Evolutionary conservation across 2,113 vertebrate genomes (phyloP).

Genomic region (Brachyistius frenatus): DNA sequence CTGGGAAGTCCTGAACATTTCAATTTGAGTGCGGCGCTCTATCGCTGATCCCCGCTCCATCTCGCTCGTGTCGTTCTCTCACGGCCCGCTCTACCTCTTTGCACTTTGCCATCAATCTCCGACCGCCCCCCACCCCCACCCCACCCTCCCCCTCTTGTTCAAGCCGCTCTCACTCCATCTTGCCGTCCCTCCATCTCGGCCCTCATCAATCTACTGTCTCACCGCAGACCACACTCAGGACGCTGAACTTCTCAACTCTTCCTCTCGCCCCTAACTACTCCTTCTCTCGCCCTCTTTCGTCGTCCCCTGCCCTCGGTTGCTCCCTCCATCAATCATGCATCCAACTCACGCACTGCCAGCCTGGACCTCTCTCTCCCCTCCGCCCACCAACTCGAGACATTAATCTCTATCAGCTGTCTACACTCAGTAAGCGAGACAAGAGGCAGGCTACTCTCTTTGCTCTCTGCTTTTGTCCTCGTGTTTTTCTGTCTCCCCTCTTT

Average conservation of each 20-base stretch:
- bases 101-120: constrained; percentile 63
- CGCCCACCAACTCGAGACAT: constrained; percentile 72
- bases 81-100: constrained; percentile 31
- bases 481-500: constrained; percentile 41
- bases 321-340: constrained; percentile 73
- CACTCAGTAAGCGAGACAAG: constrained; percentile 64
- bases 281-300: constrained; percentile 35
- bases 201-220: constrained; percentile 61
- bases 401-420: constrained; percentile 79
- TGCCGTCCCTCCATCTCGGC: constrained; percentile 55
- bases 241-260: constrained; percentile 69
- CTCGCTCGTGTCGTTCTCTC: constrained; percentile 34
- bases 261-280: constrained; percentile 59
- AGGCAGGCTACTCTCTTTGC: constrained; percentile 46
- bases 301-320: constrained; percentile 54
- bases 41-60: constrained; percentile 1
- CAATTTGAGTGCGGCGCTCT: not conserved
- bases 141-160: constrained; percentile 18
- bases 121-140: constrained; percentile 26
- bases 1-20: constrained; percentile 36
- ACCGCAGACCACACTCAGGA: constrained; percentile 54
- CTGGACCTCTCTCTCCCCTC: constrained; percentile 58
- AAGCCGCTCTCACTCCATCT: constrained; percentile 45
- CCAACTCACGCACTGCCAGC: constrained; percentile 68
- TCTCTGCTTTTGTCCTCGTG: constrained; percentile 46